phyloP scores from a whole-genome alignment of 2,797 vertebrate species.

The Adrianichthys oophorus region DNA sequence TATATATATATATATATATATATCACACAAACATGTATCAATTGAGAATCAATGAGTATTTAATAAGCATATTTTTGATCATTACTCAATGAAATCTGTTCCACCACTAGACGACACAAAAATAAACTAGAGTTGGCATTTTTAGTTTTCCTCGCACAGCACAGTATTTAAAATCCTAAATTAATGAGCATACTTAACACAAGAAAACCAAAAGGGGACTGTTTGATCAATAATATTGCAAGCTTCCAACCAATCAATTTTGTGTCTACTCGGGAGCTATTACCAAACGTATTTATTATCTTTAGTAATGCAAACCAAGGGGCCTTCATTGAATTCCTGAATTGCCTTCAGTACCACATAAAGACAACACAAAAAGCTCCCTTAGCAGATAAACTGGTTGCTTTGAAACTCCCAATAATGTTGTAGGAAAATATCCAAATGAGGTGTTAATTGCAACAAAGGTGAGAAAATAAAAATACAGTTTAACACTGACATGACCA shows the following conservation, averaged over 20 bases:
- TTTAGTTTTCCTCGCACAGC: slow-evolving; percentile 24
- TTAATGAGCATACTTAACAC: slow-evolving; percentile 80
- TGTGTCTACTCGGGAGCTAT: slow-evolving; percentile 77
- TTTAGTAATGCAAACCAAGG: slow-evolving; percentile 61
- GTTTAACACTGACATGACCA: slow-evolving; percentile 8
- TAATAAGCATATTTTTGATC: background rate
- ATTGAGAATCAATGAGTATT: slow-evolving; percentile 1
- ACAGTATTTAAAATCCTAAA: slow-evolving; percentile 69
- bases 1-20: too few relatives aligned
- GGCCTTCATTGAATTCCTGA: slow-evolving; percentile 73
- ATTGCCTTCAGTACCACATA: slow-evolving; percentile 59
- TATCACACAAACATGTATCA: slow-evolving; percentile 1
- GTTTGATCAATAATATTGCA: slow-evolving; percentile 77
- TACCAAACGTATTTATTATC: slow-evolving; percentile 77
- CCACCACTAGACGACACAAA: background rate
- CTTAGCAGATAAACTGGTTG: slow-evolving; percentile 50
- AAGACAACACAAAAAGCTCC: slow-evolving; percentile 49
- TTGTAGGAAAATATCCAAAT: slow-evolving; percentile 29
- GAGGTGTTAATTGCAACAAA: slow-evolving; percentile 26
- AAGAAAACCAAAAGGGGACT: slow-evolving; percentile 62
- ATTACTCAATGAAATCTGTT: background rate
- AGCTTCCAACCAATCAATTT: slow-evolving; percentile 77
- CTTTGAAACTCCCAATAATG: slow-evolving; percentile 35
- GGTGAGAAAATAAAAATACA: slow-evolving; percentile 24
- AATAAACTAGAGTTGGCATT: slow-evolving; percentile 8